These are phyloP conservation scores for Anser cygnoides DNA, from an alignment of 2,113 vertebrate genomes.

Conservation along the genomic window DNA sequence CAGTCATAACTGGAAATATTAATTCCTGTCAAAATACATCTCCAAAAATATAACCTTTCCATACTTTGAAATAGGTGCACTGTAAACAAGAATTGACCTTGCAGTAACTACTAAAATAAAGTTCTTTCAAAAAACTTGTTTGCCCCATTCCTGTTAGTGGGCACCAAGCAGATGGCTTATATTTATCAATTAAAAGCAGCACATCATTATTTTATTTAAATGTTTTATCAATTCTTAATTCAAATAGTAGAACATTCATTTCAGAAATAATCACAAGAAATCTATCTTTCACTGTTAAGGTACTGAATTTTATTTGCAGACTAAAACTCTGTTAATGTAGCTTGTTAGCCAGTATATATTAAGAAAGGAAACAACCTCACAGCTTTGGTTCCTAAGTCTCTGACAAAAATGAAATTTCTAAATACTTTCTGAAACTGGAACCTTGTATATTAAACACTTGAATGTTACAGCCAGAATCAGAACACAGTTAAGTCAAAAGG, in stretches of 20 bases:
- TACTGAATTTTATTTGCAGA: neutral
- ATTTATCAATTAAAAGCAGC: neutral
- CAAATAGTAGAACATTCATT: neutral
- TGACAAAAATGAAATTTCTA: neutral
- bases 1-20: neutral
- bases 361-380: neutral
- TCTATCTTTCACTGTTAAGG: neutral
- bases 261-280: neutral
- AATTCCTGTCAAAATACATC: neutral
- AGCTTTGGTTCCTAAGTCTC: neutral
- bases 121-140: neutral
- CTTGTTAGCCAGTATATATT: neutral
- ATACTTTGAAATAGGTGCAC: neutral
- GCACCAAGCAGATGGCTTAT: neutral
- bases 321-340: neutral
- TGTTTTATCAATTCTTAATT: neutral
- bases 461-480: neutral
- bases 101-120: neutral
- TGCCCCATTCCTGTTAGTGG: neutral
- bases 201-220: neutral
- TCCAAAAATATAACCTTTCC: neutral
- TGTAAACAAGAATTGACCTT: neutral
- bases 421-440: neutral
- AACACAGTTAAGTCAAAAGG: neutral
- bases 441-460: neutral